Evolutionary conservation across 2,797 vertebrate species (phyloP).

Genomic region (Rhinella marina): DNA sequence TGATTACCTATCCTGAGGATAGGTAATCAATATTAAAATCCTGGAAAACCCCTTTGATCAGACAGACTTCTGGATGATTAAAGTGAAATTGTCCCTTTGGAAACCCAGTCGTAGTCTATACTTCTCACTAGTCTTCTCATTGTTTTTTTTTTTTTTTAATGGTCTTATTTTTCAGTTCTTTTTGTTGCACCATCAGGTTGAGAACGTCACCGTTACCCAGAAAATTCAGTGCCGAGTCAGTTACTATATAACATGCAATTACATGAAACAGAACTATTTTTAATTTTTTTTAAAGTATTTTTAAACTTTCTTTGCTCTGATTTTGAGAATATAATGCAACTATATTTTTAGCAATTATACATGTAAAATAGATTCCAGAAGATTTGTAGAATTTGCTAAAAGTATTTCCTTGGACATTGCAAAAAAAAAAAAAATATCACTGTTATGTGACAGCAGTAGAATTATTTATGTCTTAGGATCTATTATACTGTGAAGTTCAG

Average conservation of each 20-base stretch:
- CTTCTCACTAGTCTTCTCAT: background rate
- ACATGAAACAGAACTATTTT: background rate
- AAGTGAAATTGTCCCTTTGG: background rate
- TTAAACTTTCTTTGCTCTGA: background rate
- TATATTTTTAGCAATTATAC: constrained; percentile 53
- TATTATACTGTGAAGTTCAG: constrained; percentile 58
- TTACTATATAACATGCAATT: background rate
- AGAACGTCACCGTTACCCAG: background rate
- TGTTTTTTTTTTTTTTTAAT: background rate
- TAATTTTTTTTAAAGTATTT: constrained; percentile 1
- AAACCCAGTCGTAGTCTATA: too few species aligned
- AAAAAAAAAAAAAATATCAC: too few species aligned
- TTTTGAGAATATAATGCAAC: constrained; percentile 36
- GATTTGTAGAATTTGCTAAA: constrained; percentile 53
- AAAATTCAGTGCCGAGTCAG: background rate
- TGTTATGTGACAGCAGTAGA: constrained; percentile 24
- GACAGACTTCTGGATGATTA: background rate
- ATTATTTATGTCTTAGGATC: constrained; percentile 47
- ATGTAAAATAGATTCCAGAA: constrained; percentile 62
- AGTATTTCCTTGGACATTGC: constrained; percentile 51
- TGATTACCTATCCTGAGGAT: too few species aligned
- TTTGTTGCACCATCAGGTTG: background rate
- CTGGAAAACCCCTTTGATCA: background rate
- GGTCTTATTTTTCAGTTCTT: background rate
- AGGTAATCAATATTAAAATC: too few species aligned